Conservation (phyloP, 2,797 vertebrate species). For the Cossypha caffra region DNA sequence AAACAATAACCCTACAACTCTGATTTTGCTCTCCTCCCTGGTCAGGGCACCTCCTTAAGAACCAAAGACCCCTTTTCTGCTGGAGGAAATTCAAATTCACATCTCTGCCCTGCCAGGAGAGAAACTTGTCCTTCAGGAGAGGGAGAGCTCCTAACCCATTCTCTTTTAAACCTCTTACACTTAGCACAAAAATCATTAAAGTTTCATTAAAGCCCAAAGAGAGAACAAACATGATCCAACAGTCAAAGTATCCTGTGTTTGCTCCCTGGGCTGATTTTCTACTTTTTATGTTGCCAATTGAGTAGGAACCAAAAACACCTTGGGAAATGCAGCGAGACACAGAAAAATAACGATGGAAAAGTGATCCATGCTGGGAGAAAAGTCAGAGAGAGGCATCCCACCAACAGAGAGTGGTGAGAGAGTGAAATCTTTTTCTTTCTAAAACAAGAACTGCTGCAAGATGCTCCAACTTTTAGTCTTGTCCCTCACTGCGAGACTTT, state of each 20-base stretch:
- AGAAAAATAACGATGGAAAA: neutral
- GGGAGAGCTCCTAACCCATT: neutral
- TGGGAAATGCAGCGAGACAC: constrained; percentile 7
- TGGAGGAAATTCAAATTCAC: neutral
- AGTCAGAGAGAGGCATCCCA: neutral
- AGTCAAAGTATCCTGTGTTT: neutral
- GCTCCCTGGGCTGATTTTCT: neutral
- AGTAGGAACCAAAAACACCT: constrained; percentile 26
- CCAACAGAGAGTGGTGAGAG: neutral
- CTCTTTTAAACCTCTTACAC: neutral
- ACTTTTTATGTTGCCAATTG: neutral
- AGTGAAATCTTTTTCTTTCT: neutral
- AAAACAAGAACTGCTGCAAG: constrained; percentile 14
- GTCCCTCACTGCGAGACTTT: neutral
- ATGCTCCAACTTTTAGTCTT: neutral
- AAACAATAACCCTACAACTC: neutral
- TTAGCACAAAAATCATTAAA: neutral
- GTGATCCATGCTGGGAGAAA: constrained; percentile 5
- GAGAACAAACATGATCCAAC: neutral
- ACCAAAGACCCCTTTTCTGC: neutral
- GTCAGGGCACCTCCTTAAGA: neutral
- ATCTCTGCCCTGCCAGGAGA: neutral
- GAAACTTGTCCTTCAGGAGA: neutral
- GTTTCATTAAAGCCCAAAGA: neutral
- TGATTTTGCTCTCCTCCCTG: neutral